Percentiles rank a stretch among this genome's conserved stretches.
phyloP scores from a whole-genome alignment of 2,797 vertebrate species.

The Staurois parvus region DNA sequence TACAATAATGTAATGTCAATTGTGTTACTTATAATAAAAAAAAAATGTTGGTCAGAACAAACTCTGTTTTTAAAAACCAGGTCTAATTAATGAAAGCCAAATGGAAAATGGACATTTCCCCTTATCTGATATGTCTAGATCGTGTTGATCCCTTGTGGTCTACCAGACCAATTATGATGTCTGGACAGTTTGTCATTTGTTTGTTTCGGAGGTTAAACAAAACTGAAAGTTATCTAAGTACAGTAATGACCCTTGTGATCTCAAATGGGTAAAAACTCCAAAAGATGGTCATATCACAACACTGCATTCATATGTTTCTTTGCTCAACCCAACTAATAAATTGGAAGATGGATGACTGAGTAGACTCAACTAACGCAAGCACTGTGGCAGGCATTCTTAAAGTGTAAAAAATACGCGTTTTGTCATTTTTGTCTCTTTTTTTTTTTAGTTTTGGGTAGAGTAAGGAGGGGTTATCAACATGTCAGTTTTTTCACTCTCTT shows the following conservation, averaged over 20 bases:
- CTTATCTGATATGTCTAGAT: background rate
- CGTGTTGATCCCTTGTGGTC: background rate
- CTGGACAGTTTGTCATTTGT: slow-evolving; percentile 18
- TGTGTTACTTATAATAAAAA: background rate
- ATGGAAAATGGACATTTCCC: background rate
- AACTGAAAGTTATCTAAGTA: background rate
- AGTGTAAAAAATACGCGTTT: too few relatives aligned
- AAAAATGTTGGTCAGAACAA: background rate
- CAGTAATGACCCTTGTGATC: background rate
- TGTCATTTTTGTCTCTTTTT: too few relatives aligned
- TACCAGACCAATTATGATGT: slow-evolving; percentile 30
- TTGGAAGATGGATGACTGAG: too few relatives aligned
- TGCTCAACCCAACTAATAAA: too few relatives aligned
- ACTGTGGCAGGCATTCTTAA: too few relatives aligned
- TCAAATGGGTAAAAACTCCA: too few relatives aligned
- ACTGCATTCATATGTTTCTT: too few relatives aligned
- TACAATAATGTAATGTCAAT: background rate
- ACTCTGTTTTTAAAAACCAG: background rate
- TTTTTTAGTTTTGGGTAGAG: too few relatives aligned
- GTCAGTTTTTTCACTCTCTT: too few relatives aligned
- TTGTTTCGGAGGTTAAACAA: background rate
- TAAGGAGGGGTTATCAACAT: too few relatives aligned
- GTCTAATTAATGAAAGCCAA: background rate
- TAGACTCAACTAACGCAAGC: too few relatives aligned
- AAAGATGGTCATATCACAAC: too few relatives aligned